These are phyloP conservation scores for Watsonalla cultraria DNA, from an alignment of 2,888 invertebrate genomes.

Conservation along the genomic window DNA sequence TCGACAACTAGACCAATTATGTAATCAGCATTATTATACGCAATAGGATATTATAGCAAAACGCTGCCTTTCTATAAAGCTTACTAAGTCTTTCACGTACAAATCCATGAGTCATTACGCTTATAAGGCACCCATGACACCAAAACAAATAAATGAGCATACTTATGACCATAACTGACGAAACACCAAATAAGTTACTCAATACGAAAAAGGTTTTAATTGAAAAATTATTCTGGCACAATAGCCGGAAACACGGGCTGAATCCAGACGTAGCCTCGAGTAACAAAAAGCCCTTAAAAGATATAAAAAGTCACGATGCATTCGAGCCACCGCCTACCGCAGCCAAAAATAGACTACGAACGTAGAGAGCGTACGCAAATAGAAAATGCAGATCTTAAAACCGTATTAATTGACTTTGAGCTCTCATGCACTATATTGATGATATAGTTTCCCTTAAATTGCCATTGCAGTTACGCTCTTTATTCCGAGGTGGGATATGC, in stretches of 20 bases:
- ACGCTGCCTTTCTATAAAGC: neutral
- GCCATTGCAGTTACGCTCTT: conserved; percentile 11
- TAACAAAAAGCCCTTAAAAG: conserved; percentile 59
- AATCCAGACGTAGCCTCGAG: conserved; percentile 58
- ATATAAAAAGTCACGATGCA: conserved; percentile 59
- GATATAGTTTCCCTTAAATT: conserved; percentile 7
- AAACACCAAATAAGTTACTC: conserved; percentile 4
- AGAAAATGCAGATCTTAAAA: conserved; percentile 7
- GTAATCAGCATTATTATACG: too few relatives aligned
- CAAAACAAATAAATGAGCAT: neutral
- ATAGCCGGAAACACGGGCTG: conserved; percentile 70
- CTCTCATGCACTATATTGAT: neutral
- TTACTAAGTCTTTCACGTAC: neutral
- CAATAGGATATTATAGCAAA: too few relatives aligned
- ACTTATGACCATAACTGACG: neutral
- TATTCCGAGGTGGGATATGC: conserved; percentile 9
- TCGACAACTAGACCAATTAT: too few relatives aligned
- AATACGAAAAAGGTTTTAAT: conserved; percentile 34
- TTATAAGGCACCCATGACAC: neutral
- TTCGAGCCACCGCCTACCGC: conserved; percentile 75
- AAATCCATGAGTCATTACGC: neutral
- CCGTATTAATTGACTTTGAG: conserved; percentile 7
- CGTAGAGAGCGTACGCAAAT: conserved; percentile 19
- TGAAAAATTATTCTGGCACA: conserved; percentile 54
- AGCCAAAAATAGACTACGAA: conserved; percentile 71